Conservation (phyloP, 1,140 invertebrate species). For the Anastrepha ludens region DNA sequence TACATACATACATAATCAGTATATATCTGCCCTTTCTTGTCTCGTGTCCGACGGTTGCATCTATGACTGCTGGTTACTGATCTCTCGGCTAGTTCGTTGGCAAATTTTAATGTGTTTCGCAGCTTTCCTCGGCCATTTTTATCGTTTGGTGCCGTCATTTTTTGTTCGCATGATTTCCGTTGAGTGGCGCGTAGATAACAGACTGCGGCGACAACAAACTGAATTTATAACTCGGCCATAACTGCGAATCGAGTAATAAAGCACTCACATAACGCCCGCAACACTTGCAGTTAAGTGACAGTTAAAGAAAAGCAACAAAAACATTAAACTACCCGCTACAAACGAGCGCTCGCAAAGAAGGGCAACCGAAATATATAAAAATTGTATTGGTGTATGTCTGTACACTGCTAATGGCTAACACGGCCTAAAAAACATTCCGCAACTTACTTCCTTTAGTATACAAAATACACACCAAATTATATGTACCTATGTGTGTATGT, state of each 20-base stretch:
- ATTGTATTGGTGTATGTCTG: background rate
- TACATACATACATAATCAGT: too few relatives aligned
- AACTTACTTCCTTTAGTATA: background rate
- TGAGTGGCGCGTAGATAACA: slow-evolving; percentile 8
- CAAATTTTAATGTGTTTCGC: slow-evolving; percentile 21
- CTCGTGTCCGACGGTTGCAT: too few relatives aligned
- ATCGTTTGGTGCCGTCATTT: background rate
- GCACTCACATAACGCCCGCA: slow-evolving; percentile 41
- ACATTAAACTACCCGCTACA: background rate
- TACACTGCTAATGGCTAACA: background rate
- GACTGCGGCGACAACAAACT: background rate
- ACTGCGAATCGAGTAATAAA: slow-evolving; percentile 9
- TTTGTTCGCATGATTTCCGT: background rate
- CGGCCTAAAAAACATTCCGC: background rate
- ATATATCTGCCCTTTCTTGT: too few relatives aligned
- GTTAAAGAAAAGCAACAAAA: slow-evolving; percentile 8
- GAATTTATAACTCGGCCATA: slow-evolving; percentile 30
- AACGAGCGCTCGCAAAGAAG: background rate
- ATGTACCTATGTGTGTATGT: too few relatives aligned
- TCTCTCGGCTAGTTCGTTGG: background rate
- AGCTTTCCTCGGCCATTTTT: slow-evolving; percentile 10
- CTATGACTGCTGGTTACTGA: background rate
- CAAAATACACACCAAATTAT: too few relatives aligned
- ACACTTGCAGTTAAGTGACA: slow-evolving; percentile 10
- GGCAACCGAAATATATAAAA: background rate